Evolutionary conservation across 1,140 invertebrate species (phyloP).

Genomic region (Solenopsis fugax): DNA sequence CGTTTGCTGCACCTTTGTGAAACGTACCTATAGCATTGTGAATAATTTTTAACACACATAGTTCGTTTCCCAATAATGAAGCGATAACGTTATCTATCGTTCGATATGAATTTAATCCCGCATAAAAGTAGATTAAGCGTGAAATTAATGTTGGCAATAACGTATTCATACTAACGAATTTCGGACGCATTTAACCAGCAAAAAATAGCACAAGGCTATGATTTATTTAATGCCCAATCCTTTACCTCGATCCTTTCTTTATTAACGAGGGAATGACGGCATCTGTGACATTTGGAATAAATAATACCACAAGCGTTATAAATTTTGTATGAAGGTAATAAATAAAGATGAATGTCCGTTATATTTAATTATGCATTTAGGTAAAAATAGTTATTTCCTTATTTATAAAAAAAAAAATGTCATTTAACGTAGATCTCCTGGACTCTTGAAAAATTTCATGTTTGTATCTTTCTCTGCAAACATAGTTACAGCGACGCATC

Average conservation of each 20-base stretch:
- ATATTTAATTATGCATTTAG: neutral
- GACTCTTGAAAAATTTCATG: neutral
- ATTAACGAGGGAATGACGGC: neutral
- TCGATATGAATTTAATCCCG: neutral
- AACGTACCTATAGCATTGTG: constrained; percentile 5
- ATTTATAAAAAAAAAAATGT: neutral
- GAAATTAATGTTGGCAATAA: neutral
- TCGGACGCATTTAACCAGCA: neutral
- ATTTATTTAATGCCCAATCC: neutral
- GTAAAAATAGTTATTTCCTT: neutral
- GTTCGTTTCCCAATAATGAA: neutral
- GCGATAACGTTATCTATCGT: neutral
- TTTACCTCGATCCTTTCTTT: neutral
- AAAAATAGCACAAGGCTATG: neutral
- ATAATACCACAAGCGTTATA: neutral
- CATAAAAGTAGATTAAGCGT: neutral
- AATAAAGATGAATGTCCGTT: neutral
- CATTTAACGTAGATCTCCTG: neutral
- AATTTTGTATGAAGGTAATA: neutral
- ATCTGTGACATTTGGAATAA: neutral
- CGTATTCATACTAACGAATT: neutral
- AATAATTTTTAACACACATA: neutral
- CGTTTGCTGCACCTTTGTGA: neutral
- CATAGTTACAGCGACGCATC: neutral
- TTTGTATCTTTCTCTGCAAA: neutral